phyloP scores from a whole-genome alignment of 2,888 invertebrate species.

The Nymphalis polychloros region DNA sequence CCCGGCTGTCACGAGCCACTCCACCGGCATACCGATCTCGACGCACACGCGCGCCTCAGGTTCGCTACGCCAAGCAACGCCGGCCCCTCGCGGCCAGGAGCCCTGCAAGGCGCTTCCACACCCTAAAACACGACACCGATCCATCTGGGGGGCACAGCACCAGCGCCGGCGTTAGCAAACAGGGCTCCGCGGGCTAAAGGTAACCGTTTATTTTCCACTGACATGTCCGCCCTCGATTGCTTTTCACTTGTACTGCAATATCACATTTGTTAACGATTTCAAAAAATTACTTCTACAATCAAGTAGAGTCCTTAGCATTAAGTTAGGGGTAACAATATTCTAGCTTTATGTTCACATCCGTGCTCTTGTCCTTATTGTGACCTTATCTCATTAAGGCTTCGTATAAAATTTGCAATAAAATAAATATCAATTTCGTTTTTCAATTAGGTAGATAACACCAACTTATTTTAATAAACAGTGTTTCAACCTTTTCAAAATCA shows the following conservation, averaged over 20 bases:
- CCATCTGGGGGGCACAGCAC: conserved; percentile 58
- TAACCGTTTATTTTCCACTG: conserved; percentile 42
- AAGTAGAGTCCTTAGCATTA: conserved; percentile 56
- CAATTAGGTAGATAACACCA: too few relatives aligned
- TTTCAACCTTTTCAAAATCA: too few relatives aligned
- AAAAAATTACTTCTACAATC: conserved; percentile 37
- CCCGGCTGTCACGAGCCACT: conserved; percentile 67
- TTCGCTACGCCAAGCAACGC: conserved; percentile 74
- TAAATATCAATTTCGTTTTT: neutral
- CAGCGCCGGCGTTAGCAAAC: conserved; percentile 74
- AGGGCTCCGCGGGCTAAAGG: conserved; percentile 73
- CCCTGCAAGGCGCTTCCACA: conserved; percentile 72
- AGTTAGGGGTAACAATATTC: conserved; percentile 45
- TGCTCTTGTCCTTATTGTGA: conserved; percentile 33
- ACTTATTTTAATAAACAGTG: too few relatives aligned
- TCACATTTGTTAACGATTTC: conserved; percentile 45
- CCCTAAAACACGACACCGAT: conserved; percentile 50
- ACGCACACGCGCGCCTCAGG: conserved; percentile 72
- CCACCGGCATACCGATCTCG: conserved; percentile 75
- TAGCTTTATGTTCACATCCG: conserved; percentile 2
- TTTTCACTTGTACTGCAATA: conserved; percentile 57
- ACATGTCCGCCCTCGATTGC: conserved; percentile 36
- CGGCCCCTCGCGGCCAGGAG: conserved; percentile 79
- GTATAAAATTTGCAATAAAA: neutral
- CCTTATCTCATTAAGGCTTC: conserved; percentile 62